A percentile compares a stretch with the other conserved stretches of the same genome.
Evolutionary conservation across 2,113 vertebrate genomes (phyloP).

Genomic region (Campylorhamphus procurvoides): DNA sequence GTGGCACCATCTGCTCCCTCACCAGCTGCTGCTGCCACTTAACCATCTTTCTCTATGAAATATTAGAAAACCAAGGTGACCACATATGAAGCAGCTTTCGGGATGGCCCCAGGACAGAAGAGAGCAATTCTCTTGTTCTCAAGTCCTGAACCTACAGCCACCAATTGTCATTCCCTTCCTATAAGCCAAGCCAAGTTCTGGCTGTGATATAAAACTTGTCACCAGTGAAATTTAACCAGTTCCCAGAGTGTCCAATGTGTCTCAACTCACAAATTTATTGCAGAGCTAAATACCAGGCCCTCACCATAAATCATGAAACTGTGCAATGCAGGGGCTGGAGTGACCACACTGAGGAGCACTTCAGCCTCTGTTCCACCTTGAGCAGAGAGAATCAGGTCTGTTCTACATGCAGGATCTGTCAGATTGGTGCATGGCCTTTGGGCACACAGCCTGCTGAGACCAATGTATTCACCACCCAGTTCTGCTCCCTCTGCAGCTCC

Average conservation of each 20-base stretch:
- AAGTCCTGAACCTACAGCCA: background rate
- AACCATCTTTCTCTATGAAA: background rate
- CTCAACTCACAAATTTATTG: background rate
- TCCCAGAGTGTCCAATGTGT: background rate
- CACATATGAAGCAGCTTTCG: background rate
- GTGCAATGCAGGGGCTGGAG: background rate
- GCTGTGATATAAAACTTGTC: background rate
- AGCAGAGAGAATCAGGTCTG: background rate
- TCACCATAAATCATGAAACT: background rate
- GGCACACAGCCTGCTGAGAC: background rate
- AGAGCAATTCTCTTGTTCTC: background rate
- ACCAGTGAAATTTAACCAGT: background rate
- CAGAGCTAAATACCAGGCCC: background rate
- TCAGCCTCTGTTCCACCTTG: background rate
- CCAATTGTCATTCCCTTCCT: background rate
- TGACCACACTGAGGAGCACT: background rate
- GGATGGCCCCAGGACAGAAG: background rate
- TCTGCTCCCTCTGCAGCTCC: background rate
- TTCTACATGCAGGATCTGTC: background rate
- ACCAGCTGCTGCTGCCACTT: slow-evolving; percentile 40
- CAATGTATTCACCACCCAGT: background rate
- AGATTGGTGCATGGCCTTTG: fast-evolving
- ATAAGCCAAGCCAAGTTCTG: background rate
- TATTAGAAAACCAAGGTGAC: slow-evolving; percentile 16
- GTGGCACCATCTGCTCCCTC: slow-evolving; percentile 67